phyloP scores from a whole-genome alignment of 2,888 invertebrate species.

The Drosophila diplacantha region DNA sequence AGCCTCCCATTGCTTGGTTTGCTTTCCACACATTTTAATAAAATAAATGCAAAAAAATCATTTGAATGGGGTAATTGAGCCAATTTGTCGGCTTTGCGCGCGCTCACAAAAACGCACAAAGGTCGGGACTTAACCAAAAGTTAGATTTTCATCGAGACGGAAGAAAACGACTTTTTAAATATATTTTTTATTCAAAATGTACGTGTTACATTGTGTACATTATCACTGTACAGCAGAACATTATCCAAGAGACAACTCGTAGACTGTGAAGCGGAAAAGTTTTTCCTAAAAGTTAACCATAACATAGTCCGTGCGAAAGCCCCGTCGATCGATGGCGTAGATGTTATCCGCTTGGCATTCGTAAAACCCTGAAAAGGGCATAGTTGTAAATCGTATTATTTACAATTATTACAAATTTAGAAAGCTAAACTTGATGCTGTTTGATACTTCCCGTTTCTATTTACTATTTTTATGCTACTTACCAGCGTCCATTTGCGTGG shows the following conservation, averaged over 20 bases:
- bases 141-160: conserved; percentile 27
- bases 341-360: conserved; percentile 96
- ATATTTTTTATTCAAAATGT: conserved; percentile 15
- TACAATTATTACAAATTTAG: too few relatives aligned
- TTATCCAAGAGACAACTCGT: conserved; percentile 3
- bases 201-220: not conserved
- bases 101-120: conserved; percentile 23
- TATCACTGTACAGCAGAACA: not conserved
- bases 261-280: not conserved
- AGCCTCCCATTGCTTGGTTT: conserved; percentile 45
- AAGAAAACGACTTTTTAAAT: conserved; percentile 35
- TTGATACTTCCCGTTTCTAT: not conserved
- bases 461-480: conserved; percentile 54
- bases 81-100: conserved; percentile 69
- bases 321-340: conserved; percentile 92
- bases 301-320: conserved; percentile 90
- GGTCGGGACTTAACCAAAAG: conserved; percentile 25
- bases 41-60: conserved; percentile 72
- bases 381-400: too few relatives aligned
- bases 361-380: conserved; percentile 80
- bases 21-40: conserved; percentile 68
- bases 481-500: conserved; percentile 96
- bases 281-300: conserved; percentile 76
- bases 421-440: too few relatives aligned
- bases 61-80: conserved; percentile 76